Evolutionary conservation across 2,888 invertebrate genomes (phyloP).

Genomic region (Eudasyphora cyanicolor): DNA sequence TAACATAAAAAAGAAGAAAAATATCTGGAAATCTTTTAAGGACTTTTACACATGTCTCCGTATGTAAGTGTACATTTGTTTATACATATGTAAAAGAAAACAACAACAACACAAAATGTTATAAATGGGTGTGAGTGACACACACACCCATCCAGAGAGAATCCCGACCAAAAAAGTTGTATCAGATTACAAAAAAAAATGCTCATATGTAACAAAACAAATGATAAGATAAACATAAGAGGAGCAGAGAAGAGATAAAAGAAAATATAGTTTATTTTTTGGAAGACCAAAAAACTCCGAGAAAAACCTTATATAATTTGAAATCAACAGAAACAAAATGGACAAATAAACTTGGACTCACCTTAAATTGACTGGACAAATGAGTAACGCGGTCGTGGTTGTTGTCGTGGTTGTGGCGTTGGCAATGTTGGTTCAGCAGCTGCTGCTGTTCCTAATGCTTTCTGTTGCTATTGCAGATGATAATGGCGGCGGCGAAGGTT

Average conservation of each 20-base stretch:
- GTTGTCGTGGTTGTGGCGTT: background rate
- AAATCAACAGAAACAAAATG: background rate
- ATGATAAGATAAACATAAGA: conserved; percentile 8
- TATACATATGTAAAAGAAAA: background rate
- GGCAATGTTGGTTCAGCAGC: background rate
- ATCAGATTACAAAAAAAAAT: conserved; percentile 47
- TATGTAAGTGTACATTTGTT: background rate
- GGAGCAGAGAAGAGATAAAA: background rate
- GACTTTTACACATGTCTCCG: background rate
- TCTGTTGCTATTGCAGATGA: background rate
- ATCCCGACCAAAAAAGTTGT: conserved; percentile 36
- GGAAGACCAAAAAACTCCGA: background rate
- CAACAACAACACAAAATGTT: conserved; percentile 17
- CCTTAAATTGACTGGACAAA: conserved; percentile 11
- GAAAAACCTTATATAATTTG: conserved; percentile 11
- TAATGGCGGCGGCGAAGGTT: background rate
- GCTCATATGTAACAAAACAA: conserved; percentile 19
- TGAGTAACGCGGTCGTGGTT: background rate
- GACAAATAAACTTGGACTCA: conserved; percentile 9
- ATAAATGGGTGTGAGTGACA: conserved; percentile 35
- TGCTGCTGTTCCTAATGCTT: background rate
- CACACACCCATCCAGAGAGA: no score
- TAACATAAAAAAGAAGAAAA: background rate
- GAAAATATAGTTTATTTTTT: conserved; percentile 1
- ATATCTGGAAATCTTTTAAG: conserved; percentile 12